Conservation (phyloP, 2,113 vertebrate genomes). For the Cinclus mexicanus region DNA sequence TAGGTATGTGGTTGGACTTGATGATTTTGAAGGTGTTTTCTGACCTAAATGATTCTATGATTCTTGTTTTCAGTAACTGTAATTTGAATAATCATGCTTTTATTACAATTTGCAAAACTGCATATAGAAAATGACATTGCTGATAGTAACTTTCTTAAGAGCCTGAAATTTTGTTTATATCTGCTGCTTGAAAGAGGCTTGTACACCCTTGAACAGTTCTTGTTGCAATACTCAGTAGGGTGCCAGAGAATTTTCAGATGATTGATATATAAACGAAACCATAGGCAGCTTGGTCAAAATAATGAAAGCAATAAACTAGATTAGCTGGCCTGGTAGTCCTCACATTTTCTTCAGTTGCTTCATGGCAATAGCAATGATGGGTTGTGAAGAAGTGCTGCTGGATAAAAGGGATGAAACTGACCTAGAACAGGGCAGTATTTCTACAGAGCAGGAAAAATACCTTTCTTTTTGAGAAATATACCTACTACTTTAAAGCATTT, state of each 20-base stretch:
- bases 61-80: background rate
- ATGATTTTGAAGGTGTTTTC: background rate
- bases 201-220: background rate
- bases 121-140: background rate
- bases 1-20: accelerated
- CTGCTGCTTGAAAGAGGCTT: background rate
- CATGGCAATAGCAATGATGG: background rate
- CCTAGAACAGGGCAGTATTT: background rate
- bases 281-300: background rate
- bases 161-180: background rate
- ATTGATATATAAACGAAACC: background rate
- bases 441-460: background rate
- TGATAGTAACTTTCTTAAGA: background rate
- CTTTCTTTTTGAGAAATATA: background rate
- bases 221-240: background rate
- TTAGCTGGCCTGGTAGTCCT: background rate
- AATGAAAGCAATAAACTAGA: background rate
- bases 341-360: background rate
- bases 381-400: background rate
- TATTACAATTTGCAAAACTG: background rate
- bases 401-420: background rate
- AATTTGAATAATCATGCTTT: background rate
- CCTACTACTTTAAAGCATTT: background rate
- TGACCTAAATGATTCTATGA: background rate
- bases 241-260: background rate